phyloP scores from a whole-genome alignment of 2,888 invertebrate species.

The Standfussiana lucernea region DNA sequence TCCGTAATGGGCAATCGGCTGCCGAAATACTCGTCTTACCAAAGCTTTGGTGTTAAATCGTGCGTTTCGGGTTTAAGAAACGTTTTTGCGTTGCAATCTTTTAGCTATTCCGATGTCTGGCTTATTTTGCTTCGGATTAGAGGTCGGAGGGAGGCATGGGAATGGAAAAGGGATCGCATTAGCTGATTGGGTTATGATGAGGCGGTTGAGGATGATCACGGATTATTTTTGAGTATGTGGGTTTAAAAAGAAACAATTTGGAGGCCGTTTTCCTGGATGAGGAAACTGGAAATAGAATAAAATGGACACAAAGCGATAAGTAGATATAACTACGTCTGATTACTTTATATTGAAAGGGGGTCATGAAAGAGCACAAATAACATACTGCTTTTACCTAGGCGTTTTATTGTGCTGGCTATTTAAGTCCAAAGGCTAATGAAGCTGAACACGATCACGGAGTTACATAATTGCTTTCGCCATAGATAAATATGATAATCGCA shows the following conservation, averaged over 20 bases:
- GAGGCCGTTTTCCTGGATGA: background rate
- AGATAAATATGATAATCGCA: background rate
- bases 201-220: constrained; percentile 31
- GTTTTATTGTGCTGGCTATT: background rate
- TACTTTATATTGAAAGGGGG: background rate
- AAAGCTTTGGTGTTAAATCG: constrained; percentile 81
- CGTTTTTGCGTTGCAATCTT: constrained; percentile 77
- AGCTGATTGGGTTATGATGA: constrained; percentile 61
- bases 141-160: constrained; percentile 55
- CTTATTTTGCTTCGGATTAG: constrained; percentile 63
- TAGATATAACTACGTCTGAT: background rate
- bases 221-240: constrained; percentile 41
- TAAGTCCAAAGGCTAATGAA: background rate
- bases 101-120: constrained; percentile 73
- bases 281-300: background rate
- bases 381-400: background rate
- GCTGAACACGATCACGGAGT: background rate
- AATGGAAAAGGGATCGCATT: constrained; percentile 59
- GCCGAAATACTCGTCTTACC: constrained; percentile 75
- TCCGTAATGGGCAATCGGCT: constrained; percentile 85
- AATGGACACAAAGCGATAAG: background rate
- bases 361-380: background rate
- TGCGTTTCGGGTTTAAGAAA: constrained; percentile 79
- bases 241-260: constrained; percentile 24
- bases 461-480: background rate